Evolutionary conservation across 2,888 invertebrate genomes (phyloP).

Genomic region (Stenolophus ochropezus): DNA sequence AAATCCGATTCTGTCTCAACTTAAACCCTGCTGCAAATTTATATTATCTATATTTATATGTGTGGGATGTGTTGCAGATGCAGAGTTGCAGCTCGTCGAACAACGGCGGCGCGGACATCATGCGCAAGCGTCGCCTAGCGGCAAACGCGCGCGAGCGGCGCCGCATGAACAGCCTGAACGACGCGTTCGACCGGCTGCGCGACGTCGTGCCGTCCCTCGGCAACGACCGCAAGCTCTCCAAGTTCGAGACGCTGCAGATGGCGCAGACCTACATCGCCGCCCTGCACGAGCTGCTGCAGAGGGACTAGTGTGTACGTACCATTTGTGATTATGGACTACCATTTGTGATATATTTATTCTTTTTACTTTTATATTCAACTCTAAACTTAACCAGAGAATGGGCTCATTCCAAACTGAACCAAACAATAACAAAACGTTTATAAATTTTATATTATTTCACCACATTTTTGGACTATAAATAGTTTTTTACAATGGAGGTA

Average conservation of each 20-base stretch:
- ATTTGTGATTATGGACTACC: constrained; percentile 2
- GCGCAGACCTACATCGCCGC: constrained; percentile 85
- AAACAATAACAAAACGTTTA: too few species aligned
- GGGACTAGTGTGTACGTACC: constrained; percentile 67
- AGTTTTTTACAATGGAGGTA: too few species aligned
- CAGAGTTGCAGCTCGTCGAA: not conserved
- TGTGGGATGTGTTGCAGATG: too few species aligned
- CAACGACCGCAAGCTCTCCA: constrained; percentile 82
- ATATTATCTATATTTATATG: too few species aligned
- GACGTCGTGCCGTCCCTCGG: constrained; percentile 83
- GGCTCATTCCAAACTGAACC: too few species aligned
- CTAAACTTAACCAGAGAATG: too few species aligned
- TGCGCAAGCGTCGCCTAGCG: constrained; percentile 79
- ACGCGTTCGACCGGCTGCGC: constrained; percentile 82
- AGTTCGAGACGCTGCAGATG: constrained; percentile 87
- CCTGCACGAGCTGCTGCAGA: constrained; percentile 78
- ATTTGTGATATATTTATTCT: constrained; percentile 48
- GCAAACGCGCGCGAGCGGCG: constrained; percentile 85
- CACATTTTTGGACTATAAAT: too few species aligned
- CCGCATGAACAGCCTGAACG: constrained; percentile 84
- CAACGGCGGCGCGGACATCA: constrained; percentile 71
- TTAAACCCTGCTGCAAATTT: too few species aligned
- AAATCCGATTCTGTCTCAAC: too few species aligned
- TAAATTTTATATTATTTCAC: too few species aligned
- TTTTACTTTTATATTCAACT: too few species aligned